Base-by-base conservation (phyloP, 2,888 invertebrate species). In the Lasioglossum leucozonium region DNA sequence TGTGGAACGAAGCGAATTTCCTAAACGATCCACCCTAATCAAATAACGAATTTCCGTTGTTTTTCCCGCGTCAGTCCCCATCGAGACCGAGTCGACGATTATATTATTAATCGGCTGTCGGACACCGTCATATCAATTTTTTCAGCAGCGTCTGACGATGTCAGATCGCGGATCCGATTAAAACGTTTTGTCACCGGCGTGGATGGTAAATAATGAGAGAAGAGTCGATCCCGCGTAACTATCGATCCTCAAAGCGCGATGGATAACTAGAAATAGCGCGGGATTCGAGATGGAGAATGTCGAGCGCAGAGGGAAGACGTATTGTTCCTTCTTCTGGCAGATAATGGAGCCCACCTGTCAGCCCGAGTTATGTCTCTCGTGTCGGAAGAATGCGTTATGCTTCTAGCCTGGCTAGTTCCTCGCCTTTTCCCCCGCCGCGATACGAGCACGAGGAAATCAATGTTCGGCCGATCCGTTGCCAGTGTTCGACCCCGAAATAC, bases 301-400 rank as follows among this genome's bases (percentile, higher is more conserved):
- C 82, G 77, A 62, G 74, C 47, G 72, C 73, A 85, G 84, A 81
- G 81, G 75, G 87, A 92, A 92, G 92, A 93, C 88, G 92, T 93
- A 93, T 93, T 92, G 93, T 93, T 93, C 91, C 91, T 93, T 88
- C 90, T 82, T 89, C 85, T 86, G 83, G 86, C 90, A 90, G 91
- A 92, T 93, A 93, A 94, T 93, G 92, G 93, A 93, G 87, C 90
- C 89, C 86, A 89, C 91, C 89, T 92, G 93, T 93, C 93, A 90
- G 91, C 85, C 87, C 90, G 87, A 93, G 92, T 93, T 92, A 93
- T 92, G 90, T 92, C 90, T 91, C 90, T 89, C 77, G 85, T 85
- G 86, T 74, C 79, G 82, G 86, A 83, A 88, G 88, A 90, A 91
- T 92, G 88, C 90, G 89, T 92, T 89, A 89, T 89, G 82, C 87